phyloP scores from a whole-genome alignment of 1,140 invertebrate species.

The Bombus confusus region DNA sequence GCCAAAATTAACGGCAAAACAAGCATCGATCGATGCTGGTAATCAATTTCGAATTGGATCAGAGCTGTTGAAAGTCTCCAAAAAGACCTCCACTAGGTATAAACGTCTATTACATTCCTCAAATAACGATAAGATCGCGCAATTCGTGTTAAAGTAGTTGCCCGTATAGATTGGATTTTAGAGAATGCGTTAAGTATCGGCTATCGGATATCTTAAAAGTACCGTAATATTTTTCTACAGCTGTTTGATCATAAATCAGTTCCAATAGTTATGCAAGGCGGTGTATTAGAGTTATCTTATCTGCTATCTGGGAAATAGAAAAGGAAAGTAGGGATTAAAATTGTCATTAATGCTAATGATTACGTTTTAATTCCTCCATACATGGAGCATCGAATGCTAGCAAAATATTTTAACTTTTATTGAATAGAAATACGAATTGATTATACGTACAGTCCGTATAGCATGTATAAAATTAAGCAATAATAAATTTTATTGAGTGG shows the following conservation, averaged over 20 bases:
- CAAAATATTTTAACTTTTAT: not conserved
- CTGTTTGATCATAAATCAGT: not conserved
- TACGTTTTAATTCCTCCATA: not conserved
- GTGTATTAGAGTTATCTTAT: slow-evolving; percentile 1
- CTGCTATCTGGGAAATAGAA: not conserved
- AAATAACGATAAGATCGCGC: not conserved
- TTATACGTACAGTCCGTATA: not conserved
- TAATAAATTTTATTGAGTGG: not conserved
- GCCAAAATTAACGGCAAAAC: not conserved
- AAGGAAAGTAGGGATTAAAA: no score
- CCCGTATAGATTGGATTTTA: no score
- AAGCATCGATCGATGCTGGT: no score
- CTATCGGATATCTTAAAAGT: not conserved
- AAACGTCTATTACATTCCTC: not conserved
- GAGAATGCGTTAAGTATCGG: not conserved
- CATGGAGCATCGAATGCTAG: not conserved
- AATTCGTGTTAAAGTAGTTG: not conserved
- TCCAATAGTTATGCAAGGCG: not conserved
- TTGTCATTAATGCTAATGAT: not conserved
- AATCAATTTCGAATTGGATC: not conserved
- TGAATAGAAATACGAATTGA: not conserved
- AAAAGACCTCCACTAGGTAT: not conserved
- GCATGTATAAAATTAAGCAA: not conserved
- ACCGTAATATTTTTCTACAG: no score
- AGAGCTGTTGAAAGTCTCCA: no score